Percentiles rank a stretch among this genome's conserved stretches.
Evolutionary conservation across 2,888 invertebrate species (phyloP).

Genomic region (Netelia fuscicornis): DNA sequence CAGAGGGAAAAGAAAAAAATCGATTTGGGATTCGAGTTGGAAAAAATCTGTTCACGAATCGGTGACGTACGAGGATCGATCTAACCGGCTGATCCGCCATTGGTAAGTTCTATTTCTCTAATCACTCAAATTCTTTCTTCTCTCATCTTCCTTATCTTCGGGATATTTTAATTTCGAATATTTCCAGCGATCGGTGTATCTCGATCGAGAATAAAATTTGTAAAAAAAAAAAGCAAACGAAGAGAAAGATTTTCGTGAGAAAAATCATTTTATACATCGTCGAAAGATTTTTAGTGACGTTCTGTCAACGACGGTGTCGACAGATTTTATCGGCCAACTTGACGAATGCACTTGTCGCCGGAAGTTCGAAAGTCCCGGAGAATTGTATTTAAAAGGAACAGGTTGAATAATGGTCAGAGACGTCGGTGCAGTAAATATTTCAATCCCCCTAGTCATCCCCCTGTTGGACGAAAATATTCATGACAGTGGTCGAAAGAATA

Average conservation of each 20-base stretch:
- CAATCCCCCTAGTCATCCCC: slow-evolving; percentile 18
- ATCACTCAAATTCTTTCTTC: slow-evolving; percentile 20
- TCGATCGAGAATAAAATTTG: slow-evolving; percentile 7
- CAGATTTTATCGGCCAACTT: slow-evolving; percentile 7
- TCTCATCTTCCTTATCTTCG: background rate
- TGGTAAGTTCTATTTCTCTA: slow-evolving; percentile 73
- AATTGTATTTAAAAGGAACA: slow-evolving; percentile 3
- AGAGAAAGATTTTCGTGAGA: background rate
- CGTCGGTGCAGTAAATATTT: slow-evolving; percentile 39
- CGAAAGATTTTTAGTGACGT: slow-evolving; percentile 5
- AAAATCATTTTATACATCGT: background rate
- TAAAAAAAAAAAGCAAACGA: background rate
- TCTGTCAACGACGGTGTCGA: slow-evolving; percentile 25
- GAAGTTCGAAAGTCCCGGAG: slow-evolving; percentile 21
- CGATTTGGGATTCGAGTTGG: slow-evolving; percentile 13
- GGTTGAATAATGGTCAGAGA: slow-evolving; percentile 57
- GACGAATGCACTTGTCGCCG: slow-evolving; percentile 52
- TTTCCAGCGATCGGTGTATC: slow-evolving; percentile 52
- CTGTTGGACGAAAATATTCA: slow-evolving; percentile 21
- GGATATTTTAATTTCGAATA: slow-evolving; percentile 17
- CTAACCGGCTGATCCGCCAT: slow-evolving; percentile 71
- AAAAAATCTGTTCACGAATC: slow-evolving; percentile 42
- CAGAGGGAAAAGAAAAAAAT: background rate
- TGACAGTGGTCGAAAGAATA: background rate
- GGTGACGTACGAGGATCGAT: slow-evolving; percentile 66